phyloP scores from a whole-genome alignment of 2,113 vertebrate genomes.

The Oplegnathus fasciatus region DNA sequence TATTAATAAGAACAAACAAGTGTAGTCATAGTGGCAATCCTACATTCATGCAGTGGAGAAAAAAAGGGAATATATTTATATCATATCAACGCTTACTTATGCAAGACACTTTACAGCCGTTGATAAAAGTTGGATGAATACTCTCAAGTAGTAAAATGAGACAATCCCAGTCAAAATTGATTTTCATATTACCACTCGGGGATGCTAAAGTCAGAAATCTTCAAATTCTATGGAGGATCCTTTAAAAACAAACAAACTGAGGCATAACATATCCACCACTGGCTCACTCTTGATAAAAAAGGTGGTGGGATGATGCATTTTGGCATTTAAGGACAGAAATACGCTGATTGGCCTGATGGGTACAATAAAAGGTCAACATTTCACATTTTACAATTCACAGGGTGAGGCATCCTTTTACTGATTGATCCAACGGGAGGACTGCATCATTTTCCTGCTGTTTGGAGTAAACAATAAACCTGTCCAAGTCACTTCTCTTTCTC shows the following conservation, averaged over 20 bases:
- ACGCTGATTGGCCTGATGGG: constrained; percentile 40
- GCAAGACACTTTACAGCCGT: not conserved
- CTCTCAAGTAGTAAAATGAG: not conserved
- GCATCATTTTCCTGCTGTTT: constrained; percentile 11
- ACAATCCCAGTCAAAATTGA: not conserved
- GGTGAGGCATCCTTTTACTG: constrained; percentile 30
- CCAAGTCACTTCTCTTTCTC: constrained; percentile 25
- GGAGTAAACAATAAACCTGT: constrained; percentile 42
- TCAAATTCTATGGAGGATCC: not conserved
- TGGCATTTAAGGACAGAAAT: constrained; percentile 51
- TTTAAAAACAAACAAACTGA: not conserved
- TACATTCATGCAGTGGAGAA: not conserved
- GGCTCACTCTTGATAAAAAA: constrained; percentile 21
- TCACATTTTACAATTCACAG: constrained; percentile 46
- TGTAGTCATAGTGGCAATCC: not conserved
- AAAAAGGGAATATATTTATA: not conserved
- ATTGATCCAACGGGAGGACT: constrained; percentile 20
- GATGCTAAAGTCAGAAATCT: not conserved
- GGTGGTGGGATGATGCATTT: constrained; percentile 12
- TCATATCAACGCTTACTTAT: not conserved
- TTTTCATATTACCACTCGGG: not conserved
- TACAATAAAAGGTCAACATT: constrained; percentile 61
- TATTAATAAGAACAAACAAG: not conserved
- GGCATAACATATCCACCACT: not conserved
- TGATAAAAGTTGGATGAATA: not conserved